Base-by-base conservation (phyloP, 1,140 invertebrate species). In the Probaryconus sp. region DNA sequence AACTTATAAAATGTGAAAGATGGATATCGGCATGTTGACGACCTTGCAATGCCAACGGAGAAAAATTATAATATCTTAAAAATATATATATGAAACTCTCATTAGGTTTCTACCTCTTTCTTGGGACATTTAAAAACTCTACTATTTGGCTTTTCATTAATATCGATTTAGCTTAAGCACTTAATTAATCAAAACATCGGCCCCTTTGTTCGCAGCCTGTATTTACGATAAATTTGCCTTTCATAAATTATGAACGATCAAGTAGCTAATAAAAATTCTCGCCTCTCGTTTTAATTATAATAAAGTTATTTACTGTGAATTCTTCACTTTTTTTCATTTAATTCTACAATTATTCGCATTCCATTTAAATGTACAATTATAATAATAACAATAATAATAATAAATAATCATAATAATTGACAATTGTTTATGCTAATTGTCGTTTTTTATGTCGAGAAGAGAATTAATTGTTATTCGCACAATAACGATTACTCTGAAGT, bases 11-110 rank as follows among this genome's bases (percentile, higher is more conserved):
- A 48, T 43, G 21, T 24, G 21, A 24, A 24, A 24, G 21, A 24
- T 24, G 21, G 7, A 24, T 24, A 7, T 24, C 35, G 64, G 47
- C 35, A 30, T 10, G 3, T 30, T 16, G 40, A 61, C 65, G 65
- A 60, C 65, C 65, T 69, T 69, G 55, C 26, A 69, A 69, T 69
- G 65, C 47, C 55, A 61, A 10, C 21, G 38, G 30, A 48, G 38
- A 61, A 53, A 69, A 69, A 69, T 69, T 53, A 60, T 26, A 58
- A 14, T 26, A 16, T 3, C 16, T n/a, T 40, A 24, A 51, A 64
- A 53, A 47, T 51, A 43, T n/a, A n/a, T n/a, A n/a, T n/a, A n/a
- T n/a, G 31, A 43, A 43, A 18, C 21, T n/a, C n/a, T n/a, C 21
- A 24, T 24, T 24, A 24, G 3, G 21, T 24, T 7, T 24, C 3